Evolutionary conservation across 1,140 invertebrate species (phyloP).

Genomic region (Apis dorsata): DNA sequence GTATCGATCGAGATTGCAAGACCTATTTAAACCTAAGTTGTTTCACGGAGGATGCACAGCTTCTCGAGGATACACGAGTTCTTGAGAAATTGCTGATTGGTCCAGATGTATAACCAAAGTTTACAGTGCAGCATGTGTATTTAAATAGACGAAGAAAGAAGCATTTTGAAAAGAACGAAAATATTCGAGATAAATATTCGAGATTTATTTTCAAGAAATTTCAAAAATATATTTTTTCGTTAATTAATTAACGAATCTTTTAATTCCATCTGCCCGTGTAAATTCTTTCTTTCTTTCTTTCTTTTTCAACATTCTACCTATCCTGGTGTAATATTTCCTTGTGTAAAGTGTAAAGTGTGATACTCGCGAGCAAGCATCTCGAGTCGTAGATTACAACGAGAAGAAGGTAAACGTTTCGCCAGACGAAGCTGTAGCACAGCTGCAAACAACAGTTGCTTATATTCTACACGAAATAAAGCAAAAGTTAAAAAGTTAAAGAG

Average conservation of each 20-base stretch:
- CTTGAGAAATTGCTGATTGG: too few species aligned
- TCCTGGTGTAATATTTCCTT: not conserved
- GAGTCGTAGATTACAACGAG: constrained; percentile 1
- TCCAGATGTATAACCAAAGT: too few species aligned
- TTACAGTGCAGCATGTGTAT: too few species aligned
- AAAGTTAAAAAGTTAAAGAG: not conserved
- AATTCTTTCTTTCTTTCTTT: not conserved
- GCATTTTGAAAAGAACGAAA: too few species aligned
- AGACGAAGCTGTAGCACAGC: not conserved
- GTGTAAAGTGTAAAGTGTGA: not conserved
- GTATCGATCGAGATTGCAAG: too few species aligned
- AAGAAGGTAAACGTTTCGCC: not conserved
- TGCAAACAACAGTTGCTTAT: not conserved
- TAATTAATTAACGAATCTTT: not conserved
- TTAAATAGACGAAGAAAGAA: not conserved
- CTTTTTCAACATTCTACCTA: not conserved
- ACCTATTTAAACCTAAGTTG: too few species aligned
- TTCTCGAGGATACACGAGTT: too few species aligned
- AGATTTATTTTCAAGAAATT: too few species aligned
- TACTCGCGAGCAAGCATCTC: not conserved
- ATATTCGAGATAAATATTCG: too few species aligned
- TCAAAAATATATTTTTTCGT: too few species aligned
- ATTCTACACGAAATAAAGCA: not conserved
- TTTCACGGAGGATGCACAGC: too few species aligned
- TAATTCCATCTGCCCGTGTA: not conserved